Percentiles rank a stretch among this genome's conserved stretches.
Evolutionary conservation across 2,888 invertebrate genomes (phyloP).

Genomic region (Pammene aurita): DNA sequence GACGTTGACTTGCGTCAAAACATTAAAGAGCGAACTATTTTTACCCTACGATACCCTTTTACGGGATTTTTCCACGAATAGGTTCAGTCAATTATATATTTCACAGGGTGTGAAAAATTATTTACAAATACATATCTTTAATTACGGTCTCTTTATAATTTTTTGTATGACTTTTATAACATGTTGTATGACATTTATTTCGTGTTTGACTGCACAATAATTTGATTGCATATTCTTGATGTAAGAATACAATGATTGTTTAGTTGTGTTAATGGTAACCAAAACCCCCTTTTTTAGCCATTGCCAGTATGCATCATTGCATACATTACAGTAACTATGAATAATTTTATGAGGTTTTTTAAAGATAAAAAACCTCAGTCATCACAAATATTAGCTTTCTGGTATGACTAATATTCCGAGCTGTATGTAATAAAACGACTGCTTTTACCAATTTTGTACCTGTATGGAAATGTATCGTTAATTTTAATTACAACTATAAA

Average conservation of each 20-base stretch:
- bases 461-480: conserved; percentile 38
- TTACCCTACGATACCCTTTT: conserved; percentile 55
- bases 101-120: conserved; percentile 77
- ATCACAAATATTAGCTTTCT: conserved; percentile 23
- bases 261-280: conserved; percentile 4
- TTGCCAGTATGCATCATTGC: not conserved
- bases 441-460: conserved; percentile 40
- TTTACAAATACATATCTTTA: conserved; percentile 69
- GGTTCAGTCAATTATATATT: conserved; percentile 79
- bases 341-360: no score
- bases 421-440: conserved; percentile 35
- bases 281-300: not conserved
- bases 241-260: conserved; percentile 8
- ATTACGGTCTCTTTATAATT: conserved; percentile 49
- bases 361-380: not conserved
- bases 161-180: conserved; percentile 22
- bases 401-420: conserved; percentile 1
- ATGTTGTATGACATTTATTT: not conserved
- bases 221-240: conserved; percentile 40
- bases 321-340: not conserved
- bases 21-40: conserved; percentile 38
- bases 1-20: conserved; percentile 17
- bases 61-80: conserved; percentile 73
- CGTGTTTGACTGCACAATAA: conserved; percentile 36
- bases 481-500: conserved; percentile 45